phyloP scores from a whole-genome alignment of 2,797 vertebrate species.

The Uromys caudimaculatus region DNA sequence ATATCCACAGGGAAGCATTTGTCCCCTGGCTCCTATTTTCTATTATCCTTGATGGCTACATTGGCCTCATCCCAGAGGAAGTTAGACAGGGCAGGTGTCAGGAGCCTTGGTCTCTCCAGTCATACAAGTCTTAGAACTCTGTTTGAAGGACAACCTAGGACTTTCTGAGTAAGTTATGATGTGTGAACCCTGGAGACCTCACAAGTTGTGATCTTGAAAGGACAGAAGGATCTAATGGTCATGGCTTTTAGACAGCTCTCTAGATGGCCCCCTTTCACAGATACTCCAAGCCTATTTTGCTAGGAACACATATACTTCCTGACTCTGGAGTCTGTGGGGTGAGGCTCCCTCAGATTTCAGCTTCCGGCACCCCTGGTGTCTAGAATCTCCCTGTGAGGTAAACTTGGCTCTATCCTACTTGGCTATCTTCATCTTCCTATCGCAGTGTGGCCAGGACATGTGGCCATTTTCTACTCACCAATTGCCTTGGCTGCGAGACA shows the following conservation, averaged over 20 bases:
- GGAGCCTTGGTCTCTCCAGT: not conserved
- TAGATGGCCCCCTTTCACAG: not conserved
- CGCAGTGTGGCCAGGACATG: not conserved
- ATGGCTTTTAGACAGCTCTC: not conserved
- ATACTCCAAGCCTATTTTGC: not conserved
- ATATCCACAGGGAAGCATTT: not conserved
- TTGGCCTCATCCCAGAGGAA: not conserved
- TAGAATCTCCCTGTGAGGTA: not conserved
- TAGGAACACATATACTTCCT: not conserved
- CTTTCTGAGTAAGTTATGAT: not conserved
- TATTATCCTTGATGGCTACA: not conserved
- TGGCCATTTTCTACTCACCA: not conserved
- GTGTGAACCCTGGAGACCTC: not conserved
- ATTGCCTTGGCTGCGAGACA: not conserved
- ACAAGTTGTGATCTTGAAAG: not conserved
- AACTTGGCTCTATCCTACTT: not conserved
- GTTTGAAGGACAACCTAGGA: not conserved
- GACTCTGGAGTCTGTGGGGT: not conserved
- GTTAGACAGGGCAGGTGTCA: not conserved
- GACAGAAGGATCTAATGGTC: not conserved
- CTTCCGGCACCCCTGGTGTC: not conserved
- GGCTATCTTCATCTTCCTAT: not conserved
- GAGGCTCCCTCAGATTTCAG: not conserved
- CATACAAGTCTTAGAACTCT: not conserved
- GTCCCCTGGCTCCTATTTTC: not conserved